Percentiles rank a stretch among this genome's conserved stretches.
phyloP scores from a whole-genome alignment of 1,140 invertebrate species.

The Ericerus pela region DNA sequence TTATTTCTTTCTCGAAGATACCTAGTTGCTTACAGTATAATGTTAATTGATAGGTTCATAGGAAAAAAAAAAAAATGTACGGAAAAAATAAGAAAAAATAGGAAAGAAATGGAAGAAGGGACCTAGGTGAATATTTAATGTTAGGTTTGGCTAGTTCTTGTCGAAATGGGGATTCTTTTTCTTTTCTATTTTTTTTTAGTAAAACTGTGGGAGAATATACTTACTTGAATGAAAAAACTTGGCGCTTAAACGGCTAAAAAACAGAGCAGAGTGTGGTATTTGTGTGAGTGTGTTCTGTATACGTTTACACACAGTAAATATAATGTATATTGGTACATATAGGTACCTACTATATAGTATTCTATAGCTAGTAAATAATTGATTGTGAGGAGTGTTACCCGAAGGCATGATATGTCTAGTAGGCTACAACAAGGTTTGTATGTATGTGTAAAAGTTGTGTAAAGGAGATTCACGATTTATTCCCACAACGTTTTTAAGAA shows the following conservation, averaged over 20 bases:
- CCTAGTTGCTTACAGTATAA: conserved; percentile 3
- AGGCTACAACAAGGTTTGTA: no score
- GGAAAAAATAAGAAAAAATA: no score
- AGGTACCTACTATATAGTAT: no score
- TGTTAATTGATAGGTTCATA: conserved; percentile 10
- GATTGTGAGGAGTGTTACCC: conserved; percentile 9
- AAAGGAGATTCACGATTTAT: conserved; percentile 10
- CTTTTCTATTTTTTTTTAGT: conserved; percentile 3
- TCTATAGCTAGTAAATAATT: conserved; percentile 5
- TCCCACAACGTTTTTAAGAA: not conserved
- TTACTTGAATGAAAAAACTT: conserved; percentile 7
- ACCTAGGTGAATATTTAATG: conserved; percentile 11
- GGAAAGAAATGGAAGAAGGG: no score
- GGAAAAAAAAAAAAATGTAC: no score
- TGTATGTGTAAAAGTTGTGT: no score
- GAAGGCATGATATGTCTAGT: conserved; percentile 12
- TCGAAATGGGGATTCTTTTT: conserved; percentile 9
- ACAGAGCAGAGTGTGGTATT: no score
- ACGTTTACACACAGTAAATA: not conserved
- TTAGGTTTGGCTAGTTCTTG: conserved; percentile 11
- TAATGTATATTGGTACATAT: no score
- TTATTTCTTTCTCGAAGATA: conserved; percentile 9
- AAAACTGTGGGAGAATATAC: conserved; percentile 10
- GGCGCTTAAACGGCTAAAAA: no score
- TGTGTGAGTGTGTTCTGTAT: not conserved